Percentiles rank a stretch among this genome's conserved stretches.
These are phyloP conservation scores for Brenthis daphne DNA, from an alignment of 2,888 invertebrate genomes.

Conservation along the genomic window DNA sequence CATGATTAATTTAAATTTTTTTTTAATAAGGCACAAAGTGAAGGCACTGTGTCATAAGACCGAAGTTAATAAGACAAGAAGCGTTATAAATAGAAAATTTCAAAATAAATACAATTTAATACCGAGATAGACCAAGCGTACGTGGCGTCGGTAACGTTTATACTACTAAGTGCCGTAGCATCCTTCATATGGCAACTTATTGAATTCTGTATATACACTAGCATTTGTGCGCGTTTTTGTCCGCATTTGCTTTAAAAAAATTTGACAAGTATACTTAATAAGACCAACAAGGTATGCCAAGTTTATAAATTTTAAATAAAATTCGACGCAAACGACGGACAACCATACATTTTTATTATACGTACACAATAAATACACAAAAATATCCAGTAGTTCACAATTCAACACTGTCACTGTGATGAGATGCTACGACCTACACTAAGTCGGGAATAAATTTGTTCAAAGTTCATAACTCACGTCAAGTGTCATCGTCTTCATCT, in stretches of 20 bases:
- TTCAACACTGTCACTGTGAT: conserved; percentile 17
- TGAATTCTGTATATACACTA: conserved; percentile 19
- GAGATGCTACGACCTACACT: conserved; percentile 45
- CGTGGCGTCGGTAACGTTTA: conserved; percentile 54
- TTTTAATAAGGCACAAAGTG: conserved; percentile 55
- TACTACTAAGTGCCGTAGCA: conserved; percentile 35
- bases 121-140: conserved; percentile 55
- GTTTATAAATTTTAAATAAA: no score
- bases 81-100: conserved; percentile 60
- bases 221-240: background rate
- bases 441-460: conserved; percentile 63
- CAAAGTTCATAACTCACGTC: conserved; percentile 64
- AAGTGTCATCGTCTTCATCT: conserved; percentile 68
- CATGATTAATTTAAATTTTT: background rate
- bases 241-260: background rate
- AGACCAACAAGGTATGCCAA: no score
- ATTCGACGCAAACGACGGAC: no score
- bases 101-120: conserved; percentile 59
- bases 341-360: no score
- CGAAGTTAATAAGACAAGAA: conserved; percentile 61
- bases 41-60: conserved; percentile 59
- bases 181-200: conserved; percentile 13
- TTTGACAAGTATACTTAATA: no score
- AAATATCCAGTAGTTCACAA: background rate
- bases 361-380: no score